Percentiles rank a stretch among this genome's conserved stretches.
Evolutionary conservation across 2,797 vertebrate species (phyloP).

Genomic region (Argyrosomus regius): DNA sequence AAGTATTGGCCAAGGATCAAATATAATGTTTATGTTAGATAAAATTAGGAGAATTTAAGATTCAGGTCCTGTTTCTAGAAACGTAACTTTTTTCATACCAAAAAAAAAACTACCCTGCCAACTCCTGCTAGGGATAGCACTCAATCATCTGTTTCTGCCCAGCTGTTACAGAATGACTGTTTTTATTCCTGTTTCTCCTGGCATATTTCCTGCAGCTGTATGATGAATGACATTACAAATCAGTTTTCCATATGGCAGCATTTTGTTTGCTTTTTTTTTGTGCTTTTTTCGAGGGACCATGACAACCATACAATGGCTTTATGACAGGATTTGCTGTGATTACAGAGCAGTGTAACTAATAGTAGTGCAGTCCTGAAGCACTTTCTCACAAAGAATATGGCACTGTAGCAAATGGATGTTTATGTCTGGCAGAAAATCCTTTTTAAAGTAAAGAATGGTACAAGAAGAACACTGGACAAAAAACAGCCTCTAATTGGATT

Average conservation of each 20-base stretch:
- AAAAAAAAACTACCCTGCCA: constrained; percentile 17
- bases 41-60: constrained; percentile 29
- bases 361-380: constrained; percentile 25
- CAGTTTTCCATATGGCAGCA: constrained; percentile 69
- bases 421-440: constrained; percentile 13
- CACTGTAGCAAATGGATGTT: constrained; percentile 23
- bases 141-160: constrained; percentile 63
- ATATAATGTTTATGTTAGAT: constrained; percentile 38
- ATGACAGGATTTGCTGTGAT: constrained; percentile 56
- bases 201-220: constrained; percentile 57
- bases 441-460: neutral
- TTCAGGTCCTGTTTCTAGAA: constrained; percentile 50
- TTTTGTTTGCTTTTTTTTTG: constrained; percentile 58
- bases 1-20: neutral
- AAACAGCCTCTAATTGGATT: neutral
- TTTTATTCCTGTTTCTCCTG: constrained; percentile 47
- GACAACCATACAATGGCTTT: constrained; percentile 51
- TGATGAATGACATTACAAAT: constrained; percentile 68
- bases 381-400: constrained; percentile 51
- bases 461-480: neutral
- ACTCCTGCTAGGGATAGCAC: constrained; percentile 46
- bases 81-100: constrained; percentile 17
- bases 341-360: constrained; percentile 58
- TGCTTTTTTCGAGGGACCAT: constrained; percentile 46
- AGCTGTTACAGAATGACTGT: constrained; percentile 58